These are phyloP conservation scores for Platichthys flesus DNA, from an alignment of 2,113 vertebrate species.

Conservation along the genomic window DNA sequence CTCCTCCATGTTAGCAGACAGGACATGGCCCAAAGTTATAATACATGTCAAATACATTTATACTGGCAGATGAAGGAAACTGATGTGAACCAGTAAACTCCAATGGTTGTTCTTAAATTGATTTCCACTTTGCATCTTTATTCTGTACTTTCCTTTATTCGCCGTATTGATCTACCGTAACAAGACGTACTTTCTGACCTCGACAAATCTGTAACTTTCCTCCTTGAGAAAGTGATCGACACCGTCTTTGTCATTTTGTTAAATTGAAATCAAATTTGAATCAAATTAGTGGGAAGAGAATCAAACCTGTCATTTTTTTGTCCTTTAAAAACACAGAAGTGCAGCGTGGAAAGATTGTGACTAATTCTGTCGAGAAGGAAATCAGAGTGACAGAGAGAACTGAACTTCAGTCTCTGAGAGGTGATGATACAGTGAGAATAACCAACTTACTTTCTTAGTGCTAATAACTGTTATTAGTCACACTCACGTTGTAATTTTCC, in stretches of 20 bases:
- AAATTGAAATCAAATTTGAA: slow-evolving; percentile 14
- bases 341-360: slow-evolving; percentile 42
- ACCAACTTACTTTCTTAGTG: slow-evolving; percentile 57
- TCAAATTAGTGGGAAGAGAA: slow-evolving; percentile 49
- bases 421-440: slow-evolving; percentile 55
- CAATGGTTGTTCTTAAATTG: background rate
- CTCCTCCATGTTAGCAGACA: background rate
- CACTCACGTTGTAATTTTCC: slow-evolving; percentile 50
- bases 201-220: background rate
- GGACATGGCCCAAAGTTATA: too few relatives aligned
- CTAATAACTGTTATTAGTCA: slow-evolving; percentile 73
- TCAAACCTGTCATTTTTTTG: slow-evolving; percentile 58
- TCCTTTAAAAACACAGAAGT: slow-evolving; percentile 32
- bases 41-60: too few relatives aligned
- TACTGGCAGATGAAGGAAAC: too few relatives aligned
- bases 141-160: background rate
- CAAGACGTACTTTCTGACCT: background rate
- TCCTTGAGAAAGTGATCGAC: background rate
- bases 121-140: too few relatives aligned
- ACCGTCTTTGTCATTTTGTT: background rate
- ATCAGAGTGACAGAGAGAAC: slow-evolving; percentile 51
- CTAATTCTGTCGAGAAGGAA: slow-evolving; percentile 30
- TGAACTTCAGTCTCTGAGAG: slow-evolving; percentile 41
- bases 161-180: background rate
- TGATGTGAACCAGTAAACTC: background rate